A percentile compares a stretch with the other conserved stretches of the same genome.
phyloP scores from a whole-genome alignment of 2,113 vertebrate genomes.

The Nycticebus coucang region DNA sequence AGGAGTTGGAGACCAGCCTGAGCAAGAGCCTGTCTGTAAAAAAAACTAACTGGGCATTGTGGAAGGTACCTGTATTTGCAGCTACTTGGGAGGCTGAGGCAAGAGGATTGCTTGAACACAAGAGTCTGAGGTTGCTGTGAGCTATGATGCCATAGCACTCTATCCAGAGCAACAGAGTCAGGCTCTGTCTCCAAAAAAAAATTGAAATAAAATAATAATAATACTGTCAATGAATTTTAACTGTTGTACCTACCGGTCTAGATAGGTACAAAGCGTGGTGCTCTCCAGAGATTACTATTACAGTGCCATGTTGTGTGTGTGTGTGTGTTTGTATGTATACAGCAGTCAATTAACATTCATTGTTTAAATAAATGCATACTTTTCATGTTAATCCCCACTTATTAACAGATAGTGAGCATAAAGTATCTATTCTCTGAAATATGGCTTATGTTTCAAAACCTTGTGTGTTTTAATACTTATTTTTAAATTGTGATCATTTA shows the following conservation, averaged over 20 bases:
- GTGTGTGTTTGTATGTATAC: not conserved
- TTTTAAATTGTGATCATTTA: slow-evolving; percentile 18
- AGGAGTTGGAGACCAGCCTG: too few relatives aligned
- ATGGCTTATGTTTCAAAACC: not conserved
- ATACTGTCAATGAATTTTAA: too few relatives aligned
- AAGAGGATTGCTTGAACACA: too few relatives aligned
- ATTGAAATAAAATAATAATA: not conserved
- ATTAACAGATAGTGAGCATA: slow-evolving; percentile 41
- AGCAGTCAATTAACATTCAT: slow-evolving; percentile 20
- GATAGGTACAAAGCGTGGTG: slow-evolving; percentile 23
- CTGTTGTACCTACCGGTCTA: too few relatives aligned
- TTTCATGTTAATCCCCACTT: slow-evolving; percentile 46
- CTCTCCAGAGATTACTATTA: not conserved
- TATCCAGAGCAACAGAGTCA: too few relatives aligned
- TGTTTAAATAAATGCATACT: slow-evolving; percentile 36
- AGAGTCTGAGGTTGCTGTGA: too few relatives aligned
- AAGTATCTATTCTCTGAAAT: slow-evolving; percentile 15
- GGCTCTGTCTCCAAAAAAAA: not conserved
- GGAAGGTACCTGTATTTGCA: too few relatives aligned
- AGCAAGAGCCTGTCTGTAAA: too few relatives aligned
- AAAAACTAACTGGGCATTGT: too few relatives aligned
- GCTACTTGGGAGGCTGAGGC: too few relatives aligned
- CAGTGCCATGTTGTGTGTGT: not conserved
- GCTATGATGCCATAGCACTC: too few relatives aligned
- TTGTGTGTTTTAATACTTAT: not conserved